phyloP scores from a whole-genome alignment of 1,140 invertebrate species.

The Hylaeus volcanicus region DNA sequence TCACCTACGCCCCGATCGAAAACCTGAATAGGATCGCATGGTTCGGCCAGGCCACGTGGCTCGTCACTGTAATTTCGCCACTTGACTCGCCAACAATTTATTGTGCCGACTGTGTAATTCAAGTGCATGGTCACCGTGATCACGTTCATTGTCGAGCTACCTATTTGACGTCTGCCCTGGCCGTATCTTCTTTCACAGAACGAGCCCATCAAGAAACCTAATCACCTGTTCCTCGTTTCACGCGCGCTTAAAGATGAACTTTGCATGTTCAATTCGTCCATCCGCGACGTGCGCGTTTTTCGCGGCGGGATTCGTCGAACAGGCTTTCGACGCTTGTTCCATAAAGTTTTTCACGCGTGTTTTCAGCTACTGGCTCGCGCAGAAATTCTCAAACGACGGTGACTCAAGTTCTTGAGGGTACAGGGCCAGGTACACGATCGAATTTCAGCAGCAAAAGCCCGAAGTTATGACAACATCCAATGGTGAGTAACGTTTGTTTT shows the following conservation, averaged over 20 bases:
- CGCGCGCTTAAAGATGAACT: background rate
- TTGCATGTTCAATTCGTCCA: background rate
- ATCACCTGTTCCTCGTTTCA: background rate
- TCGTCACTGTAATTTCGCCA: slow-evolving; percentile 18
- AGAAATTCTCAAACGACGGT: slow-evolving; percentile 15
- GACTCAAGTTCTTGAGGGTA: slow-evolving; percentile 14
- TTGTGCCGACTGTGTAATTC: slow-evolving; percentile 41
- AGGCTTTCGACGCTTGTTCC: background rate
- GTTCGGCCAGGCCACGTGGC: background rate
- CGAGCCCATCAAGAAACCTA: slow-evolving; percentile 1
- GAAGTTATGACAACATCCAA: slow-evolving; percentile 46
- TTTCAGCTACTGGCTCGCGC: slow-evolving; percentile 5
- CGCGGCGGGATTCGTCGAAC: background rate
- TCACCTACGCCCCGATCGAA: background rate
- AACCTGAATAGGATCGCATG: slow-evolving; percentile 9
- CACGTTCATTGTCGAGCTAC: slow-evolving; percentile 22
- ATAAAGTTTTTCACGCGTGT: background rate
- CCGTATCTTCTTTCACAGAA: slow-evolving; percentile 33
- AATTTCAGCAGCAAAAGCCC: background rate
- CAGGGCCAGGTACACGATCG: background rate
- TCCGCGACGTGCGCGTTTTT: too few species aligned
- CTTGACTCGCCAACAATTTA: slow-evolving; percentile 39
- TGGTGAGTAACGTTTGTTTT: slow-evolving; percentile 23
- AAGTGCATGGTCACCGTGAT: slow-evolving; percentile 50
- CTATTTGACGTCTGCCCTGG: slow-evolving; percentile 7